Percentiles rank a stretch among this genome's conserved stretches.
These are phyloP conservation scores for Gerosis bhagava DNA, from an alignment of 2,888 invertebrate species.

Conservation along the genomic window DNA sequence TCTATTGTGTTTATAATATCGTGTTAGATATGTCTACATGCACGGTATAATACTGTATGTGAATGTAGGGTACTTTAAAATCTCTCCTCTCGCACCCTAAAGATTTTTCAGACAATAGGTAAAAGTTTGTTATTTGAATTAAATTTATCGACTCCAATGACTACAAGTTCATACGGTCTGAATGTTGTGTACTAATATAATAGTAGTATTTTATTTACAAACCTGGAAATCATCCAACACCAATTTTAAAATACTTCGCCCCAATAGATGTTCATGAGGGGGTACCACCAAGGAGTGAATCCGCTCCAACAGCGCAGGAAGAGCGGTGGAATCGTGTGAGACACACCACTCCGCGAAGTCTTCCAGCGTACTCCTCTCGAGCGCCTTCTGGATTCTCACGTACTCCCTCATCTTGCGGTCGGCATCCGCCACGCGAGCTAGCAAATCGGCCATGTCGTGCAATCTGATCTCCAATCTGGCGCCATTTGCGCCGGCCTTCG, in stretches of 20 bases:
- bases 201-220: slow-evolving; percentile 31
- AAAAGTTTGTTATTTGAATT: no score
- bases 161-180: background rate
- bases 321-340: slow-evolving; percentile 84
- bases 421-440: slow-evolving; percentile 82
- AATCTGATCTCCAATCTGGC: slow-evolving; percentile 82
- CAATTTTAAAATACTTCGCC: slow-evolving; percentile 68
- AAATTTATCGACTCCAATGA: no score
- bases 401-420: slow-evolving; percentile 84
- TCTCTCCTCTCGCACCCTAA: background rate
- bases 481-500: slow-evolving; percentile 58
- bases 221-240: slow-evolving; percentile 66
- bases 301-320: slow-evolving; percentile 85
- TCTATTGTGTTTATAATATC: slow-evolving; percentile 1
- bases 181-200: no score
- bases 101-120: no score
- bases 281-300: slow-evolving; percentile 85
- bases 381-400: slow-evolving; percentile 69
- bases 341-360: slow-evolving; percentile 88
- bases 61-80: no score
- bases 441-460: slow-evolving; percentile 83
- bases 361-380: slow-evolving; percentile 85
- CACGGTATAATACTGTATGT: no score
- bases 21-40: slow-evolving; percentile 1
- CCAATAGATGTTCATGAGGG: slow-evolving; percentile 61